Conservation (phyloP, 1,140 invertebrate genomes). For the Meloidogyne exigua region DNA sequence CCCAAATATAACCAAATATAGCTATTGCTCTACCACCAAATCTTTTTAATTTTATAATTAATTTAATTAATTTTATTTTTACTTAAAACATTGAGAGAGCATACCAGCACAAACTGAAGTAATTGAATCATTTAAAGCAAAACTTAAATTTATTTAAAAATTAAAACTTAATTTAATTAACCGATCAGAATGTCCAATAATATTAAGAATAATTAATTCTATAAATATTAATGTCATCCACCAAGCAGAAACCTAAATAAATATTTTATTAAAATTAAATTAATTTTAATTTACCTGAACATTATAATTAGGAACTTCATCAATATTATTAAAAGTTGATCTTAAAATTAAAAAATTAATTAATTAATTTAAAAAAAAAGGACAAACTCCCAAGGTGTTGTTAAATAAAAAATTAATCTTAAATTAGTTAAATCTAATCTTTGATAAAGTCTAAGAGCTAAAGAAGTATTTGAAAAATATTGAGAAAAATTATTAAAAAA, state of each 20-base stretch:
- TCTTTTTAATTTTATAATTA: conserved; percentile 30
- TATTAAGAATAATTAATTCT: conserved; percentile 55
- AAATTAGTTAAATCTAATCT: conserved; percentile 56
- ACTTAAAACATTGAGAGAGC: conserved; percentile 63
- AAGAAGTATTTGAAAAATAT: conserved; percentile 60
- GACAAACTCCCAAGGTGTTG: background rate
- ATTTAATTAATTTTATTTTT: conserved; percentile 19
- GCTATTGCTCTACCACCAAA: conserved; percentile 60
- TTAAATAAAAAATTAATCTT: conserved; percentile 44
- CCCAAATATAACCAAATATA: conserved; percentile 59
- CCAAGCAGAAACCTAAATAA: conserved; percentile 56
- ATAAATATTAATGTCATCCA: conserved; percentile 58
- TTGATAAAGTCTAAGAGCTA: conserved; percentile 53
- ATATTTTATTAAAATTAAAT: background rate
- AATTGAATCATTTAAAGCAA: conserved; percentile 61
- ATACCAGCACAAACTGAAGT: conserved; percentile 62
- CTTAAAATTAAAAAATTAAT: conserved; percentile 52
- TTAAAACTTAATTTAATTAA: background rate
- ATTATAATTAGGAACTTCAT: conserved; percentile 62
- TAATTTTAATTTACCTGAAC: conserved; percentile 44
- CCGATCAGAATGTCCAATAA: conserved; percentile 55
- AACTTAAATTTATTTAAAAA: conserved; percentile 10
- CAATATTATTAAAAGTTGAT: conserved; percentile 41
- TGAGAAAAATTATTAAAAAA: conserved; percentile 39
- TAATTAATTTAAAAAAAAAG: conserved; percentile 39